Evolutionary conservation across 2,113 vertebrate genomes (phyloP).

Genomic region (Eonycteris spelaea): DNA sequence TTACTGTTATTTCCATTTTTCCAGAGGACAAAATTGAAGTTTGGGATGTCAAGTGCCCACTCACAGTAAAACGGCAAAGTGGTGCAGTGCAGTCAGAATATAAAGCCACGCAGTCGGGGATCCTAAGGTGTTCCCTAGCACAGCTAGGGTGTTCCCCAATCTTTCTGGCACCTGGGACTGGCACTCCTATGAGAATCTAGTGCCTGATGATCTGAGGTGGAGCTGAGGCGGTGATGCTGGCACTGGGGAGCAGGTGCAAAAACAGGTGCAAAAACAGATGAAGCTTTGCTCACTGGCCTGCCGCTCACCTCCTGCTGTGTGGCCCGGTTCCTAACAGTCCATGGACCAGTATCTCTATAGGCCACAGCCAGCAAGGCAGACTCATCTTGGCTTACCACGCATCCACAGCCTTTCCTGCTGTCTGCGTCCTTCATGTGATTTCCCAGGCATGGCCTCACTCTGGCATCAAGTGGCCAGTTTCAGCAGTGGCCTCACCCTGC

Average conservation of each 20-base stretch:
- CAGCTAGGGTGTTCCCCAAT: no score
- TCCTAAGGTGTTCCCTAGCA: background rate
- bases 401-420: background rate
- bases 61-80: background rate
- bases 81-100: background rate
- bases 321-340: no score
- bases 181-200: no score
- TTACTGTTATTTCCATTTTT: background rate
- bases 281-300: no score
- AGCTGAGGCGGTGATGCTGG: no score
- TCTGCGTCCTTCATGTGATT: background rate
- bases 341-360: accelerated
- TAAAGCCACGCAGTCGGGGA: background rate
- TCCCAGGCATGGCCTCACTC: conserved; percentile 6
- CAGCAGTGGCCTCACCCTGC: background rate
- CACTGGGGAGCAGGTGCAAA: no score
- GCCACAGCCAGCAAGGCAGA: background rate
- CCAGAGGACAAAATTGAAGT: background rate
- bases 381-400: background rate
- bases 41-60: background rate
- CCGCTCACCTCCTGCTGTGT: no score
- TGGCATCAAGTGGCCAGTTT: background rate
- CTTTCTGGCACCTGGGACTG: no score
- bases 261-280: no score
- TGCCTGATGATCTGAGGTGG: no score